Percentiles rank a stretch among this genome's conserved stretches.
Conservation (phyloP, 2,888 invertebrate genomes). For the Zelleria hepariella region DNA sequence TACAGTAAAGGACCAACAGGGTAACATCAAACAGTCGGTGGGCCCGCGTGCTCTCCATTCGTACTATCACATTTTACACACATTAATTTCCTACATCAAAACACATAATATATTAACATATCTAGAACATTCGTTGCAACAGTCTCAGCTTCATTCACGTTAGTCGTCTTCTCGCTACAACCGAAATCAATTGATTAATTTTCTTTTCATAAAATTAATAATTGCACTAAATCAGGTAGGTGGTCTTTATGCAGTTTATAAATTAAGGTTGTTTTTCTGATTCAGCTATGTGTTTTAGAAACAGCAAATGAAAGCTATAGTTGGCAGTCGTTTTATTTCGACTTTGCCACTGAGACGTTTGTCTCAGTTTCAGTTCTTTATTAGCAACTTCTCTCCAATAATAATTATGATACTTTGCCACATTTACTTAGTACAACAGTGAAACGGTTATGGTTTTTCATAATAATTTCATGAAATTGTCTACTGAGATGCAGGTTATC, state of each 20-base stretch:
- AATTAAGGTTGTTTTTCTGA: background rate
- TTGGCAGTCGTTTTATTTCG: background rate
- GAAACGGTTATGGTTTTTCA: background rate
- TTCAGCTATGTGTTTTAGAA: background rate
- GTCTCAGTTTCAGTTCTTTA: background rate
- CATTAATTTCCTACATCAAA: background rate
- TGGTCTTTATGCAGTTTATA: background rate
- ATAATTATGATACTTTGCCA: background rate
- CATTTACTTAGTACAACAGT: background rate
- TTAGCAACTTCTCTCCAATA: background rate
- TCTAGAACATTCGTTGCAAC: slow-evolving; percentile 30
- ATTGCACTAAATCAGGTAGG: background rate
- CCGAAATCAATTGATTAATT: background rate
- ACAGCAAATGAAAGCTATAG: background rate
- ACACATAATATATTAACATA: background rate
- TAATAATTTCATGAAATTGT: background rate
- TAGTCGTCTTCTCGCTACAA: background rate
- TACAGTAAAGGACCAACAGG: background rate
- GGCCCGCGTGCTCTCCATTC: slow-evolving; percentile 9
- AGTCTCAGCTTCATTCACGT: slow-evolving; percentile 36
- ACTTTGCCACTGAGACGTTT: background rate
- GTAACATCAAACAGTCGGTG: background rate
- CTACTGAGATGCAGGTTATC: background rate
- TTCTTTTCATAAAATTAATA: background rate
- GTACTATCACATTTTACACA: slow-evolving; percentile 2